phyloP scores from a whole-genome alignment of 2,113 vertebrate genomes.

The Dunckerocampus dactyliophorus region DNA sequence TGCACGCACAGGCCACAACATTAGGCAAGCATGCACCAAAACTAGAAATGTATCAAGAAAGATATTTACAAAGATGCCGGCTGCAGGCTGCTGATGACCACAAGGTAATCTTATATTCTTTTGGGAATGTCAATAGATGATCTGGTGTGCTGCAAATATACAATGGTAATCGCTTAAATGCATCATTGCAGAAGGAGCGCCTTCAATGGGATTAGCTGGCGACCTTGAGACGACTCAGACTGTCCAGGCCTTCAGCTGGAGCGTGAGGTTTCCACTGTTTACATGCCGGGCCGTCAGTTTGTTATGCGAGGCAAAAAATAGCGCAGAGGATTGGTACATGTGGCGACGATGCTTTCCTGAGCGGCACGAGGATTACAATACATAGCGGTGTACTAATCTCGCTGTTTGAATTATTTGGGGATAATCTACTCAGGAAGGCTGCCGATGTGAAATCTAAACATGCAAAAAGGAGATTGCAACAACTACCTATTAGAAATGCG shows the following conservation, averaged over 20 bases:
- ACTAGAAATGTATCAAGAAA: neutral
- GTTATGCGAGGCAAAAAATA: slow-evolving; percentile 57
- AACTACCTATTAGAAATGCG: slow-evolving; percentile 44
- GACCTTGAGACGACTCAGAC: neutral
- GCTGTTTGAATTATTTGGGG: slow-evolving; percentile 35
- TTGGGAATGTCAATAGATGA: neutral
- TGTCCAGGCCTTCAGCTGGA: slow-evolving; percentile 22
- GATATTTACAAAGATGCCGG: neutral
- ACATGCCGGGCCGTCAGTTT: slow-evolving; percentile 44
- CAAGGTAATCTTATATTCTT: too few relatives aligned
- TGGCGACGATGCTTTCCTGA: slow-evolving; percentile 39
- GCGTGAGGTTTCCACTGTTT: slow-evolving; percentile 43
- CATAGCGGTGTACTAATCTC: slow-evolving; percentile 40
- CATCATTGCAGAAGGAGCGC: too few relatives aligned
- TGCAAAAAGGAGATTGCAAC: slow-evolving; percentile 49
- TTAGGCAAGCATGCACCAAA: neutral
- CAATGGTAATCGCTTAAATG: neutral
- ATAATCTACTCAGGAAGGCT: slow-evolving; percentile 41
- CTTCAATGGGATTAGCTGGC: too few relatives aligned
- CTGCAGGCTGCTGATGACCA: neutral
- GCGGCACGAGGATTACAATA: slow-evolving; percentile 27
- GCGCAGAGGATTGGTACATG: slow-evolving; percentile 41
- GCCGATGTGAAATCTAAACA: slow-evolving; percentile 43
- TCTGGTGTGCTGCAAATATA: neutral
- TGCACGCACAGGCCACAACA: neutral